Evolutionary conservation across 2,113 vertebrate species (phyloP).

Genomic region (Callaeas wilsoni): DNA sequence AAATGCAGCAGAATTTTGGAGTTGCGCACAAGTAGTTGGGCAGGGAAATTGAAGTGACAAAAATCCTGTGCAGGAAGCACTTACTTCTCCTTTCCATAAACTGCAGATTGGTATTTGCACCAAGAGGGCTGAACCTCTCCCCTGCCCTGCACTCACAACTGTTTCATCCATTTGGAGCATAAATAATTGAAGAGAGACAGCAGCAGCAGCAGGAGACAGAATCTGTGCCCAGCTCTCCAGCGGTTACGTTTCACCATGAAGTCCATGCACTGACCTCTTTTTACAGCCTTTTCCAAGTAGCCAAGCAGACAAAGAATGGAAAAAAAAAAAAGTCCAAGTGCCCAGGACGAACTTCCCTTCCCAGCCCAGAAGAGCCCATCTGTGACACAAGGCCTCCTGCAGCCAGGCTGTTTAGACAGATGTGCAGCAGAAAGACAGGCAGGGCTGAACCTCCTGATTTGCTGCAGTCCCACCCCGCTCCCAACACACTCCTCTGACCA

Average conservation of each 20-base stretch:
- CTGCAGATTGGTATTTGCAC: neutral
- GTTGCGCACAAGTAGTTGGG: accelerated
- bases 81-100: neutral
- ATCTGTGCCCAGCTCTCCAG: neutral
- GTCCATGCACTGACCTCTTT: neutral
- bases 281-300: neutral
- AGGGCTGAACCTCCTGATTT: neutral
- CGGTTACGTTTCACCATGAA: neutral
- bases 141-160: neutral
- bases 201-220: neutral
- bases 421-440: neutral
- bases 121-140: neutral
- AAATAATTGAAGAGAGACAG: conserved; percentile 29
- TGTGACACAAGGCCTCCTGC: neutral
- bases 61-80: neutral
- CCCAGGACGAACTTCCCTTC: neutral
- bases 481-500: neutral
- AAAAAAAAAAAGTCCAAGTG: neutral
- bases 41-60: neutral
- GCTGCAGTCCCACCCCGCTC: neutral
- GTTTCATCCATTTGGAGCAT: conserved; percentile 19
- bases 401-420: conserved; percentile 1
- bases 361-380: neutral
- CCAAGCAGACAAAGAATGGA: neutral
- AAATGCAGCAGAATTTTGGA: neutral